phyloP scores from a whole-genome alignment of 2,888 invertebrate genomes.

The Perizoma flavofasciatum region DNA sequence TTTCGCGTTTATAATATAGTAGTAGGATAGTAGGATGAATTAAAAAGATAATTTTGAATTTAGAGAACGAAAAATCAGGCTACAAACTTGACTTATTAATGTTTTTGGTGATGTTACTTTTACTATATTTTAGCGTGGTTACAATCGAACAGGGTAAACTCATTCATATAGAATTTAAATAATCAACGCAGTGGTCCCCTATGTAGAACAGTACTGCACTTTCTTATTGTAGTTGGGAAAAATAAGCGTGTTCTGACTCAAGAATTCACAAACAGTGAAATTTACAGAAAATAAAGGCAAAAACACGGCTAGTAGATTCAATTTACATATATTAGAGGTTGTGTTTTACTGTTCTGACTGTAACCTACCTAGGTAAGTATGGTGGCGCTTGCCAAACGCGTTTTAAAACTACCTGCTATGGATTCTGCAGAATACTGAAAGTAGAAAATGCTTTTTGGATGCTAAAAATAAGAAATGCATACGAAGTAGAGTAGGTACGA shows the following conservation, averaged over 20 bases:
- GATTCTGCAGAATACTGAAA: not conserved
- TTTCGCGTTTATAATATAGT: no score
- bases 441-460: not conserved
- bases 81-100: no score
- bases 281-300: conserved; percentile 29
- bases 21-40: no score
- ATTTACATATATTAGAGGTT: conserved; percentile 73
- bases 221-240: not conserved
- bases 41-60: no score
- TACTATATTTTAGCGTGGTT: no score
- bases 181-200: no score
- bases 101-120: no score
- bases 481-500: no score
- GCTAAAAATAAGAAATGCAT: not conserved
- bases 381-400: conserved; percentile 67
- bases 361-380: conserved; percentile 27
- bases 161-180: no score
- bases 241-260: not conserved
- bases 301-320: conserved; percentile 61
- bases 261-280: conserved; percentile 6
- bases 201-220: no score
- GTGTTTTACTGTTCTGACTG: conserved; percentile 46
- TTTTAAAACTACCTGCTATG: conserved; percentile 57
- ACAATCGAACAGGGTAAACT: no score
- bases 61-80: no score